A percentile compares a stretch with the other conserved stretches of the same genome.
These are phyloP conservation scores for Teinopalpus imperialis DNA, from an alignment of 2,888 invertebrate genomes.

Conservation along the genomic window DNA sequence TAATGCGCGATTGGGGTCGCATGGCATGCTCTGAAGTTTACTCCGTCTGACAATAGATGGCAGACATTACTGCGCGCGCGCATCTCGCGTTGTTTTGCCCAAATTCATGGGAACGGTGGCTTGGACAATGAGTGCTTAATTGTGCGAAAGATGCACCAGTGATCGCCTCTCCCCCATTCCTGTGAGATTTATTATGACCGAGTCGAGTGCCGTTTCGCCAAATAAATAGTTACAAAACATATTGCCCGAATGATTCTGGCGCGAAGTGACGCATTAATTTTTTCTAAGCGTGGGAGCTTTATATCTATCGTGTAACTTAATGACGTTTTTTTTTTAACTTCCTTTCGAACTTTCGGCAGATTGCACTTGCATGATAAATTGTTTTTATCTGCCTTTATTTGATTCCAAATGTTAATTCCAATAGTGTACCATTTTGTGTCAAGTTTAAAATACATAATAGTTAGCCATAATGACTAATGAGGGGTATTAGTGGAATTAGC, in stretches of 20 bases:
- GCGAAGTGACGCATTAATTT: conserved; percentile 58
- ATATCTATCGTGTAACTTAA: conserved; percentile 29
- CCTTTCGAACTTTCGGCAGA: background rate
- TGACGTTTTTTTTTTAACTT: conserved; percentile 23
- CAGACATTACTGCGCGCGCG: conserved; percentile 56
- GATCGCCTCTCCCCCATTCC: conserved; percentile 55
- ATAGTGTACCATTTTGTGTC: too few relatives aligned
- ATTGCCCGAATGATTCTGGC: conserved; percentile 56
- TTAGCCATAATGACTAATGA: too few relatives aligned
- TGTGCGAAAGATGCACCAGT: conserved; percentile 73
- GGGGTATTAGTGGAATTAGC: too few relatives aligned
- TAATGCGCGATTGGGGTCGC: conserved; percentile 50
- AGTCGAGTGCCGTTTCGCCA: conserved; percentile 54
- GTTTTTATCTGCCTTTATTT: too few relatives aligned
- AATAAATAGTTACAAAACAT: conserved; percentile 72
- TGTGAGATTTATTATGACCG: conserved; percentile 55
- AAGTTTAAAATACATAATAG: too few relatives aligned
- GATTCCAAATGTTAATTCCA: too few relatives aligned
- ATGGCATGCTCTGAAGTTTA: conserved; percentile 59
- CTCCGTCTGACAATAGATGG: conserved; percentile 56
- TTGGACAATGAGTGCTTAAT: conserved; percentile 74
- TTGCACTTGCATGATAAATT: too few relatives aligned
- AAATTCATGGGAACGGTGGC: conserved; percentile 75
- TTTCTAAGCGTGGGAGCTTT: conserved; percentile 62
- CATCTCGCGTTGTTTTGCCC: conserved; percentile 45